A percentile compares a stretch with the other conserved stretches of the same genome.
Conservation (phyloP, 2,797 vertebrate species). For the Pangasius sanitwongsei region DNA sequence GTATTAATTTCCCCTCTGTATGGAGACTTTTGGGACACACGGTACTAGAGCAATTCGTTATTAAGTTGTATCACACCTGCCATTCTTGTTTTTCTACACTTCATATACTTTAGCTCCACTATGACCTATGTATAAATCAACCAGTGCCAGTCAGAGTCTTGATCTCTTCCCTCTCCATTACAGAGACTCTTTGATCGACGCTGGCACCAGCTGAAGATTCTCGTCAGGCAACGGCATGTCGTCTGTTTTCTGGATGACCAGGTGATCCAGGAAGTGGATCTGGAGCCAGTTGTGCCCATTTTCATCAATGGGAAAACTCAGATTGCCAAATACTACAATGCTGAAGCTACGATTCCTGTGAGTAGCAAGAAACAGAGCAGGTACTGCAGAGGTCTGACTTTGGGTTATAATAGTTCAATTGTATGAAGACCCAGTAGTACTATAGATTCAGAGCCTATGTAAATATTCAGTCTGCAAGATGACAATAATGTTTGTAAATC, state of each 20-base stretch:
- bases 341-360: constrained; percentile 72
- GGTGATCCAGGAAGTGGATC: constrained; percentile 60
- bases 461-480: constrained; percentile 2
- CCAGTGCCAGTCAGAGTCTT: not conserved
- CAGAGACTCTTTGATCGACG: constrained; percentile 77
- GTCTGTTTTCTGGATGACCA: constrained; percentile 74
- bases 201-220: constrained; percentile 83
- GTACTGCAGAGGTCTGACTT: not conserved
- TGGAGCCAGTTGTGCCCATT: constrained; percentile 75
- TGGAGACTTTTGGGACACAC: no score
- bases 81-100: not conserved
- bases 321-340: constrained; percentile 71
- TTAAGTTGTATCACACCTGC: not conserved
- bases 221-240: constrained; percentile 69
- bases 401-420: not conserved
- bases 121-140: not conserved
- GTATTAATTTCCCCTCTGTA: no score
- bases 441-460: not conserved
- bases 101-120: not conserved
- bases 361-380: constrained; percentile 57
- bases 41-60: no score
- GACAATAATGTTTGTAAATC: not conserved
- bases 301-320: constrained; percentile 82
- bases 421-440: not conserved
- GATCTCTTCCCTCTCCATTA: not conserved